Evolutionary conservation across 2,113 vertebrate genomes (phyloP), one percentile per base, ranked within the genome.

Genomic region (Callorhinus ursinus): DNA sequence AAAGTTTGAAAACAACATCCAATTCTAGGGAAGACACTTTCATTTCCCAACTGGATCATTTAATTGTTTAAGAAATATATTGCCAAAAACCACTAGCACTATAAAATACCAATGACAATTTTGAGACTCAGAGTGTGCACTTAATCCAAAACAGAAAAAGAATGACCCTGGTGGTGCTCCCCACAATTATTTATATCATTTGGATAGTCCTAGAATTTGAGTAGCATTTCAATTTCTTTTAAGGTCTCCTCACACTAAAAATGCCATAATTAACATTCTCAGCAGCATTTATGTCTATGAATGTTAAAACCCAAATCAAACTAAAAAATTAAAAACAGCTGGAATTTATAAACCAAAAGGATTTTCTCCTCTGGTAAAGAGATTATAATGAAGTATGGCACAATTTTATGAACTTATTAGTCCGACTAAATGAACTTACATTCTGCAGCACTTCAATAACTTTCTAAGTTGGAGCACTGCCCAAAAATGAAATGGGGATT

Each of bases 331-430:
- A 96, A 98, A 98, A 98, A 96, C 97, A 98, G 97, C 98, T 98
- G 97, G 95, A 97, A 89, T 98, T 98, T 96, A 96, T 88, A 97
- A 98, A 97, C 84, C 93, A 97, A 98, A 98, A 98, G 97, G 81
- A 95, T 98, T 98, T 98, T 98, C 98, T 77, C 97, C 97, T 98
- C 98, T 98, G 97, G 72, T 95, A 98, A 98, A 97, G 98, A 98
- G 96, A 97, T 98, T 98, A 98, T 98, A 98, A 98, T 98, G 97
- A 98, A 98, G 93, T 97, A 96, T 90, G 97, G 94, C 82, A 97
- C 93, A 94, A 76, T 97, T 99, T 98, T 98, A 98, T 97, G 97
- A 94, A 96, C 91, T 90, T 97, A 98, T 98, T 98, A 99, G 98
- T 97, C 93, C 96, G 86, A 95, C 96, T 97, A 97, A 96, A 98